phyloP scores from a whole-genome alignment of 2,888 invertebrate genomes.

The Julus scanicus region DNA sequence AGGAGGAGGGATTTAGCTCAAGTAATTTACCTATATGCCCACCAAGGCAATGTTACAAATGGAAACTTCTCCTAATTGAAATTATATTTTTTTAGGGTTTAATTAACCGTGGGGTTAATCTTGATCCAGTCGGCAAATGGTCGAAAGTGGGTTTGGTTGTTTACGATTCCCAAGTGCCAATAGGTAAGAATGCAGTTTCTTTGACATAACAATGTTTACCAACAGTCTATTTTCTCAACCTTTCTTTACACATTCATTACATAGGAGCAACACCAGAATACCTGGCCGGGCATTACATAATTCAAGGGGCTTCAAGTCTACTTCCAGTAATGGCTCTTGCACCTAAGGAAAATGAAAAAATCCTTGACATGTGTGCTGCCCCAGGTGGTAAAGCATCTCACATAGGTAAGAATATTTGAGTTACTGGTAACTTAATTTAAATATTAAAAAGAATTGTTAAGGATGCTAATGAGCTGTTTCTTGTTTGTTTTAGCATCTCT shows the following conservation, averaged over 20 bases:
- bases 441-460: not conserved
- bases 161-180: slow-evolving; percentile 94
- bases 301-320: slow-evolving; percentile 95
- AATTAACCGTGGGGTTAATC: slow-evolving; percentile 95
- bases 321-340: slow-evolving; percentile 98
- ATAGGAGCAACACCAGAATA: slow-evolving; percentile 95
- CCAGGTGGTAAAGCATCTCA: slow-evolving; percentile 99
- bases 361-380: slow-evolving; percentile 97
- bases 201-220: not conserved
- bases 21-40: slow-evolving; percentile 63
- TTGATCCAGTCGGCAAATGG: slow-evolving; percentile 99
- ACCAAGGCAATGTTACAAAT: slow-evolving; percentile 55
- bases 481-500: slow-evolving; percentile 75
- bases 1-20: slow-evolving; percentile 91
- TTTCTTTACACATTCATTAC: not conserved
- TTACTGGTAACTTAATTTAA: not conserved
- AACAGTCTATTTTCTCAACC: not conserved
- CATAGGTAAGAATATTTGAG: slow-evolving; percentile 71
- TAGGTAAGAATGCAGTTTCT: slow-evolving; percentile 73
- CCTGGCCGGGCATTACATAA: slow-evolving; percentile 96
- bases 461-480: not conserved
- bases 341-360: slow-evolving; percentile 93
- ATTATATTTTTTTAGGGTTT: slow-evolving; percentile 72
- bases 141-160: slow-evolving; percentile 97
- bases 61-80: not conserved